These are phyloP conservation scores for Amphiprion ocellaris DNA, from an alignment of 2,113 vertebrate species.

Conservation along the genomic window DNA sequence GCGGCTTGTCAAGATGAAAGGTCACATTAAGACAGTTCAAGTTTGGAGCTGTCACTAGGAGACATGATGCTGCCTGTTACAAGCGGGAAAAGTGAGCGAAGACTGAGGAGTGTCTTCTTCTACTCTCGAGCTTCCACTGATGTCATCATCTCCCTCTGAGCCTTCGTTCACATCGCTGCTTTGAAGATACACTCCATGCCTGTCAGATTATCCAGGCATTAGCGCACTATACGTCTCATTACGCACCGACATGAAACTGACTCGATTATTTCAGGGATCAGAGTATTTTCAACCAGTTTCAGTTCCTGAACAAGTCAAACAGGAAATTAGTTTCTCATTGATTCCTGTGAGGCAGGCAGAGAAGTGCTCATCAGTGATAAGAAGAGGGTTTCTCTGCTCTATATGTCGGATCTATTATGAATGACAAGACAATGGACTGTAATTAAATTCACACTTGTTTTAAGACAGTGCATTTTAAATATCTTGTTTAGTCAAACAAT, in stretches of 20 bases:
- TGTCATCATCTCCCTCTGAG: constrained; percentile 29
- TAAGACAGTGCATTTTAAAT: no score
- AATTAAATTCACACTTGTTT: background rate
- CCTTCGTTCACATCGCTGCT: constrained; percentile 3
- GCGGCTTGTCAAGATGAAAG: constrained; percentile 43
- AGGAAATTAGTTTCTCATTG: constrained; percentile 26
- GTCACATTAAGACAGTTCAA: constrained; percentile 38
- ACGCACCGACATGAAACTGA: constrained; percentile 1
- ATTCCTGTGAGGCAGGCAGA: constrained; percentile 7
- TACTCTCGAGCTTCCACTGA: constrained; percentile 17
- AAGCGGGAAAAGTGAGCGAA: background rate
- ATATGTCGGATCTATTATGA: constrained; percentile 15
- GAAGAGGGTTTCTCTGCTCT: constrained; percentile 4
- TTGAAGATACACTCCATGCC: constrained; percentile 4
- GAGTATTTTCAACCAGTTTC: constrained; percentile 11
- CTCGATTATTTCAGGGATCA: constrained; percentile 30
- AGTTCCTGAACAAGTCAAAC: constrained; percentile 20
- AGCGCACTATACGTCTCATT: constrained; percentile 4
- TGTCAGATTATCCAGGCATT: constrained; percentile 40
- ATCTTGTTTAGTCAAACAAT: no score
- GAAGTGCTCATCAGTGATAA: constrained; percentile 16
- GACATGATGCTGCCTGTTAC: background rate
- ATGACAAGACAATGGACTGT: constrained; percentile 16
- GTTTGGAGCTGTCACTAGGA: constrained; percentile 27
- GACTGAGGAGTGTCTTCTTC: constrained; percentile 20